Conservation (phyloP, 1,140 invertebrate genomes). For the Calosoma granatense region DNA sequence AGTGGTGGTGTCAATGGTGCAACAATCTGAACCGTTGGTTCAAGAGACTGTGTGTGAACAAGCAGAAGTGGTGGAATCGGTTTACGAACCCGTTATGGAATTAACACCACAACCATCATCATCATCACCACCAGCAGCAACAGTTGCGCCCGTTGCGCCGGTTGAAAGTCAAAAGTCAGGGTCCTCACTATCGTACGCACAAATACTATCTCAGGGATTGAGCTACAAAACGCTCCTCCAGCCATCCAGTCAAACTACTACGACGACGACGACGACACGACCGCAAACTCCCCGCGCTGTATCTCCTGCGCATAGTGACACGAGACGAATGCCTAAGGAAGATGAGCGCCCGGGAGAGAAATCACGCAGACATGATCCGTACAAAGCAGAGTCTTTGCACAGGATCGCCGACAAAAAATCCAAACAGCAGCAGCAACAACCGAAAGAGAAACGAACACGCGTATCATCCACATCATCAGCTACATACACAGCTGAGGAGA, state of each 20-base stretch:
- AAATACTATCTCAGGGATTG: constrained; percentile 59
- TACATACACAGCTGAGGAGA: constrained; percentile 11
- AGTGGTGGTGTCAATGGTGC: background rate
- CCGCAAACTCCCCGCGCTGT: constrained; percentile 22
- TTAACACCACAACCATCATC: too few species aligned
- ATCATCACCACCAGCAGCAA: background rate
- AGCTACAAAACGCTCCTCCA: constrained; percentile 37
- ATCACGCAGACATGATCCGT: constrained; percentile 16
- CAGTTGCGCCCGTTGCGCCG: background rate
- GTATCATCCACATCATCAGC: background rate
- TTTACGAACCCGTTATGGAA: too few species aligned
- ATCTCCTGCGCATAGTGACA: constrained; percentile 28
- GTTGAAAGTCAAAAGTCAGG: constrained; percentile 10
- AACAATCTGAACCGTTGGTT: background rate
- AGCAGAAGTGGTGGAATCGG: too few species aligned
- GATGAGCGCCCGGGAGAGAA: constrained; percentile 22
- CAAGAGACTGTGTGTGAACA: background rate
- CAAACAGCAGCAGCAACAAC: too few species aligned
- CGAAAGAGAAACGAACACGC: constrained; percentile 22
- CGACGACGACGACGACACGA: constrained; percentile 19
- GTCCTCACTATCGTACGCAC: constrained; percentile 51
- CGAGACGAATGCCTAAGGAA: constrained; percentile 22
- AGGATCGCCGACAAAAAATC: constrained; percentile 18
- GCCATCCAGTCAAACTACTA: constrained; percentile 49
- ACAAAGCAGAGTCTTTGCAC: constrained; percentile 13